Conservation (phyloP, 2,113 vertebrate genomes). For the Eonycteris spelaea region DNA sequence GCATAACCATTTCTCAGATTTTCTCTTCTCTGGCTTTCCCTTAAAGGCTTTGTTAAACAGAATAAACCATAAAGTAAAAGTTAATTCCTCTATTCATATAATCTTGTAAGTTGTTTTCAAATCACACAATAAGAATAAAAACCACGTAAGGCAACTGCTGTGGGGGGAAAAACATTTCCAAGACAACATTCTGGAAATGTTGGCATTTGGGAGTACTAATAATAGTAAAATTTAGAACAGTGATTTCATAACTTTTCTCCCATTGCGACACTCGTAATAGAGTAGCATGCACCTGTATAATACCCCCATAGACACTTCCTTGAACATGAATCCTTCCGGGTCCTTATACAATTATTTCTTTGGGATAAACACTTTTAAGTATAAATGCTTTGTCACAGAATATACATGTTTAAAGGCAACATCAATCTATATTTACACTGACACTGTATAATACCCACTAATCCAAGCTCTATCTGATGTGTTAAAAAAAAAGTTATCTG, state of each 20-base stretch:
- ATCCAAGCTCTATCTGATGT: neutral
- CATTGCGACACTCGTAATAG: neutral
- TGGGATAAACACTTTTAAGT: neutral
- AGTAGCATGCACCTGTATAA: neutral
- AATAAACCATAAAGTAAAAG: constrained; percentile 30
- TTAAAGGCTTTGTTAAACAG: constrained; percentile 1
- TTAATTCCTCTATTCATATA: neutral
- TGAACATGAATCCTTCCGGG: neutral
- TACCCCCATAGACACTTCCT: neutral
- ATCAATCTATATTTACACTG: neutral
- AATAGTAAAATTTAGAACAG: constrained; percentile 30
- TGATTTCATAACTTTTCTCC: neutral
- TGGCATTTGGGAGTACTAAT: neutral
- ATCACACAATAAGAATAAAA: constrained; percentile 34
- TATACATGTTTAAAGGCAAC: neutral
- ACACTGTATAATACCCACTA: neutral
- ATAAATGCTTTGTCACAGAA: neutral
- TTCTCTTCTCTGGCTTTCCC: constrained; percentile 15
- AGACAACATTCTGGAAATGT: constrained; percentile 20
- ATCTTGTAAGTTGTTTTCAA: constrained; percentile 34
- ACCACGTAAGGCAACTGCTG: neutral
- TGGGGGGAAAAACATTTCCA: neutral
- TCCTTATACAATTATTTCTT: neutral
- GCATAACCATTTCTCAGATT: neutral
- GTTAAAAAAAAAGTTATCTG: neutral